phyloP scores from a whole-genome alignment of 2,797 vertebrate species.

The Scolopax bukidnonensis region DNA sequence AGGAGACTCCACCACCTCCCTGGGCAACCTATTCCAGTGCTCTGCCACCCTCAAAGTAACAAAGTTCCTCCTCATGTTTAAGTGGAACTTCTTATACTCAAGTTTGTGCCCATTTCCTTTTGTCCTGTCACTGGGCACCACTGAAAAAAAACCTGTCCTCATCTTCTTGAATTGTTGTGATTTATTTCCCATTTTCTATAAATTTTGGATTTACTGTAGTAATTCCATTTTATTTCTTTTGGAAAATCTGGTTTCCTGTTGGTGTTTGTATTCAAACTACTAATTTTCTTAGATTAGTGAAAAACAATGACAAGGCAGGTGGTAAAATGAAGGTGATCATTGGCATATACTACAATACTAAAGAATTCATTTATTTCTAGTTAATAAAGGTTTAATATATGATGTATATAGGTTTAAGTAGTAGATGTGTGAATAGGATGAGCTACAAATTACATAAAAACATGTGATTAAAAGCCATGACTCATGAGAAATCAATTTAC shows the following conservation, averaged over 20 bases:
- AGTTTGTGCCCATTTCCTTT: no score
- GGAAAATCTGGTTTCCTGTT: not conserved
- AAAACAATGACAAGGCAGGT: not conserved
- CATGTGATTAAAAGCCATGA: not conserved
- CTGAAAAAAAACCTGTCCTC: no score
- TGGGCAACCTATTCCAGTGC: no score
- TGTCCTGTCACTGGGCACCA: no score
- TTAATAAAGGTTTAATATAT: not conserved
- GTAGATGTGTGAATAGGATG: rapidly evolving
- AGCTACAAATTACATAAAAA: not conserved
- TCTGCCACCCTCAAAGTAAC: no score
- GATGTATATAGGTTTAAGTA: not conserved
- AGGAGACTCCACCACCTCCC: no score
- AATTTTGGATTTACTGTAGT: not conserved
- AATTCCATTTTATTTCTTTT: not conserved
- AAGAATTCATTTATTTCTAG: not conserved
- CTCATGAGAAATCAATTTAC: not conserved
- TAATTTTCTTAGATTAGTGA: not conserved
- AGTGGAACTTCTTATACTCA: no score
- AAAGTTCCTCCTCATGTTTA: no score
- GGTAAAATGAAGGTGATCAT: not conserved
- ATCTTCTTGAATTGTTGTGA: not conserved
- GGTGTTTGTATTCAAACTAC: not conserved
- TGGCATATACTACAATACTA: not conserved
- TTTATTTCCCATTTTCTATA: not conserved